Percentiles rank a stretch among this genome's conserved stretches.
phyloP scores from a whole-genome alignment of 2,797 vertebrate species.

The Onychomys torridus region DNA sequence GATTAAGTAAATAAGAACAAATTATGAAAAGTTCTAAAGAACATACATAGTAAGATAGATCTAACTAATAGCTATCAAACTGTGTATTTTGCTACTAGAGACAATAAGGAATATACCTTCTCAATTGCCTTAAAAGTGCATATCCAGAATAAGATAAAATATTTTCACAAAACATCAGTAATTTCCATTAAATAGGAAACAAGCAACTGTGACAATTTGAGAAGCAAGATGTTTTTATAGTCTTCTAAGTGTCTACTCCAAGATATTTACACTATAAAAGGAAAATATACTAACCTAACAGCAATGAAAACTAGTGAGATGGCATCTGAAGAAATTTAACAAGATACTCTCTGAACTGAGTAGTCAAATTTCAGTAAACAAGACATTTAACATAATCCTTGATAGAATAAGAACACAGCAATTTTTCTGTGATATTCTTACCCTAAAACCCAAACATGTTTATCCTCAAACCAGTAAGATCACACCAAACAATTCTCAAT shows the following conservation, averaged over 20 bases:
- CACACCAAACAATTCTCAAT: constrained; percentile 38
- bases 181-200: constrained; percentile 45
- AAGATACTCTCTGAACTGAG: constrained; percentile 45
- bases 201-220: not conserved
- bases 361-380: constrained; percentile 42
- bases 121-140: not conserved
- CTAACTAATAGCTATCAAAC: constrained; percentile 16
- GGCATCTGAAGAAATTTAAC: not conserved
- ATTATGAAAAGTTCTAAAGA: constrained; percentile 25
- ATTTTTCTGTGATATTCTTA: constrained; percentile 46
- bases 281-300: constrained; percentile 35
- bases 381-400: not conserved
- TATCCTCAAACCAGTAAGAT: constrained; percentile 6
- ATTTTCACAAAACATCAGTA: constrained; percentile 35
- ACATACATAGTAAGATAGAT: constrained; percentile 9
- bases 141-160: not conserved
- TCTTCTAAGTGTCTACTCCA: constrained; percentile 8
- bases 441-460: not conserved
- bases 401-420: not conserved
- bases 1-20: constrained; percentile 45
- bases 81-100: not conserved
- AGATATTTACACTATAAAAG: constrained; percentile 34
- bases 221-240: constrained; percentile 35
- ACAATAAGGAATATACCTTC: not conserved
- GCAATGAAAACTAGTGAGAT: not conserved